Evolutionary conservation across 1,140 invertebrate genomes (phyloP), one percentile per base, ranked within the genome.

Genomic region (Mya arenaria): DNA sequence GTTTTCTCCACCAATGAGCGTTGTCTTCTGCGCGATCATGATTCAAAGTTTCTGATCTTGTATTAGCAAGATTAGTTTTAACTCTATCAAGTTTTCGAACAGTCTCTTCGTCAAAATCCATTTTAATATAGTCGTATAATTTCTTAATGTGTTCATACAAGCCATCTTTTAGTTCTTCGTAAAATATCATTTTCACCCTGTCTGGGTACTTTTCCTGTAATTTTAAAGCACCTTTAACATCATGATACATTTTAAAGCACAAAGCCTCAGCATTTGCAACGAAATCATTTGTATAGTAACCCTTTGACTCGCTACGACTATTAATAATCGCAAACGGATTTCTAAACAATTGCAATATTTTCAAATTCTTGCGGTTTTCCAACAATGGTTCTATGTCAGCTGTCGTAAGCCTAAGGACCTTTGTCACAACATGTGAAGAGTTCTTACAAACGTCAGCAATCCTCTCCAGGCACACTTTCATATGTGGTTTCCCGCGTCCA

Each of bases 281-380:
- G 28, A 58, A 69, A 19, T 69, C 65, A 34, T 55, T 68, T 1
- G 41, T 52, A 2, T 63, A 52, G n/a, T n/a, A 79, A 1, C 77
- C 63, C 25, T 32, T 58, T 30, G 63, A 58, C 28, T 79, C 65
- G 23, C n/a, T 69, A 8, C 77, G 63, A 25, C 65, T 60, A 34
- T 79, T 79, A 6, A 79, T 41, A 28, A 79, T 44, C n/a, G 77
- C 77, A 41, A 48, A 55, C 34, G 77, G 77, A 32, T 79, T 56
- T 36, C 77, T 23, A 48, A 69, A 79, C 25, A 79, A 25, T 17
- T 79, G 77, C 4, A 79, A 41, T 25, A 79, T 4, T 60, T 79
- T 79, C 23, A 79, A 19, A 28, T 79, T 79, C 25, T 58, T 52
- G 23, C 44, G 19, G 25, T 65, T 39, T 23, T 55, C 34, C n/a